phyloP scores from a whole-genome alignment of 2,888 invertebrate genomes.

The Tuta absoluta region DNA sequence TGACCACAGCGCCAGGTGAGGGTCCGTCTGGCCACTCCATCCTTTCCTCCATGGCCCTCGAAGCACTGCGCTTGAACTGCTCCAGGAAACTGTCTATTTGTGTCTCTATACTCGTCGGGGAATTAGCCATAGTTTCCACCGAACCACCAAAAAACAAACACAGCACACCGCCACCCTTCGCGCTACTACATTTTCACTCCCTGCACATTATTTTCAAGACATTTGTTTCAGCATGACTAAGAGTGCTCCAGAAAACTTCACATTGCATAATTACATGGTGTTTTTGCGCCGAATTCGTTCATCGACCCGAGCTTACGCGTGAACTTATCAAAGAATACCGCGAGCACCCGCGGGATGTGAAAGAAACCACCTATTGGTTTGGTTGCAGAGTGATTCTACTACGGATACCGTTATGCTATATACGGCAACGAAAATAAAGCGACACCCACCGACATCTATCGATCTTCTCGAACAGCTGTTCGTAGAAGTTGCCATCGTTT shows the following conservation, averaged over 20 bases:
- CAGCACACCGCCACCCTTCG: slow-evolving; percentile 57
- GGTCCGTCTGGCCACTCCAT: slow-evolving; percentile 78
- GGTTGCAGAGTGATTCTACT: slow-evolving; percentile 65
- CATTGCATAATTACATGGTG: slow-evolving; percentile 53
- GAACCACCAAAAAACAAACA: slow-evolving; percentile 78
- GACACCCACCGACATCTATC: slow-evolving; percentile 80
- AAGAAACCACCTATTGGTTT: slow-evolving; percentile 59
- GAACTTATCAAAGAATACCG: slow-evolving; percentile 64
- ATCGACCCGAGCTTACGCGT: slow-evolving; percentile 60
- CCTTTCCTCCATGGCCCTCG: slow-evolving; percentile 86
- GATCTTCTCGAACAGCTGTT: slow-evolving; percentile 74
- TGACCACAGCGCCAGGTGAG: slow-evolving; percentile 71
- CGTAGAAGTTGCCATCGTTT: slow-evolving; percentile 24
- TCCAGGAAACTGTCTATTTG: slow-evolving; percentile 92
- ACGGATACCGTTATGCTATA: slow-evolving; percentile 74
- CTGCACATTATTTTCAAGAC: slow-evolving; percentile 43
- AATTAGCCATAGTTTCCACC: slow-evolving; percentile 82
- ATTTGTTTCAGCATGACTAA: slow-evolving; percentile 38
- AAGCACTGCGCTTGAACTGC: slow-evolving; percentile 90
- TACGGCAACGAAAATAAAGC: slow-evolving; percentile 75
- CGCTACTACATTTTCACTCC: slow-evolving; percentile 56
- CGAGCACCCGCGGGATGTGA: slow-evolving; percentile 60
- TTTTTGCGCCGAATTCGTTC: slow-evolving; percentile 57
- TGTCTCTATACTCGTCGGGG: slow-evolving; percentile 88
- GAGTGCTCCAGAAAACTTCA: slow-evolving; percentile 40